phyloP scores from a whole-genome alignment of 2,888 invertebrate species.

The Parnassius apollo region DNA sequence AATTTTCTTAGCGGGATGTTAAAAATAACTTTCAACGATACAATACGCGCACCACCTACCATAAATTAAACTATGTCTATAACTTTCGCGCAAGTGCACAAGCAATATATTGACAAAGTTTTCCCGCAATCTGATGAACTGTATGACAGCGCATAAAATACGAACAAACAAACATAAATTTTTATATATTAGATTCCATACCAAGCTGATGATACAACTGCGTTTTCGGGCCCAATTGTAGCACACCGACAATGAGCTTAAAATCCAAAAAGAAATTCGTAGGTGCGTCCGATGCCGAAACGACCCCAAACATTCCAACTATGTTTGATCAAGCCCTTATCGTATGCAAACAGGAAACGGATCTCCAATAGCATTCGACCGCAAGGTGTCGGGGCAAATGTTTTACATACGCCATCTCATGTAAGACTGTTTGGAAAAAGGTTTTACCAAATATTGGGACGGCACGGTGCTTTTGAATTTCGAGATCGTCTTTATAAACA shows the following conservation, averaged over 20 bases:
- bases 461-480: constrained; percentile 48
- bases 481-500: constrained; percentile 43
- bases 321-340: constrained; percentile 57
- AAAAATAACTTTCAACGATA: too few species aligned
- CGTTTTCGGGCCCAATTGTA: neutral
- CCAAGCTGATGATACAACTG: neutral
- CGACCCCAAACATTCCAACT: constrained; percentile 44
- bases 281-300: constrained; percentile 6
- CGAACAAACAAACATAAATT: too few species aligned
- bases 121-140: too few species aligned
- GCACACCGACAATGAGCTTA: constrained; percentile 2
- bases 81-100: too few species aligned
- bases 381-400: constrained; percentile 46
- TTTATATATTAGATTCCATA: neutral
- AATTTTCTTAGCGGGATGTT: too few species aligned
- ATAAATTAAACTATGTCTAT: too few species aligned
- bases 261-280: constrained; percentile 3
- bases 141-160: too few species aligned
- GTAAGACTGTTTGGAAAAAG: constrained; percentile 44
- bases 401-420: constrained; percentile 42
- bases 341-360: constrained; percentile 56
- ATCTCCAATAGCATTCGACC: constrained; percentile 40
- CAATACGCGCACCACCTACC: too few species aligned
- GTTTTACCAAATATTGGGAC: constrained; percentile 48
- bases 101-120: too few species aligned